phyloP scores from a whole-genome alignment of 2,888 invertebrate genomes.

The Dryocosmus kuriphilus region DNA sequence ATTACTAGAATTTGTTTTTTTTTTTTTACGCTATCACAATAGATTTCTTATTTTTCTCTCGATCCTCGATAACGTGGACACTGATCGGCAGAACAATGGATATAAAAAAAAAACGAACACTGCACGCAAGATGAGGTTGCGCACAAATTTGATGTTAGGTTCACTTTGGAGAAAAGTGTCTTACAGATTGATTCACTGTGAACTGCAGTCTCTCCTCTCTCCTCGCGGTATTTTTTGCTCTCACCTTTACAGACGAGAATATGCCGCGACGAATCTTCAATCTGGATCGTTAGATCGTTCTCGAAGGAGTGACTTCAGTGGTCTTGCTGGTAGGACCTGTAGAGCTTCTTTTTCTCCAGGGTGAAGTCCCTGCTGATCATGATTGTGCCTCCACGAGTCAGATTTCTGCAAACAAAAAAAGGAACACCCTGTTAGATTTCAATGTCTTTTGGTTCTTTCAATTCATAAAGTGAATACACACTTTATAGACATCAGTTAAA shows the following conservation, averaged over 20 bases:
- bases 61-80: not conserved
- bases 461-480: not conserved
- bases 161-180: conserved; percentile 9
- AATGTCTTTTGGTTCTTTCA: not conserved
- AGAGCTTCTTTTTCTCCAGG: conserved; percentile 94
- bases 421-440: not conserved
- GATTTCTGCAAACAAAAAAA: conserved; percentile 82
- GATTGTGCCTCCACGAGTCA: conserved; percentile 91
- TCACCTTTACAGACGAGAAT: not conserved
- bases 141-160: not conserved
- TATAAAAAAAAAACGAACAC: conserved; percentile 6
- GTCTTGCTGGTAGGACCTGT: conserved; percentile 85
- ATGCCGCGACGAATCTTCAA: conserved; percentile 21
- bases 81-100: not conserved
- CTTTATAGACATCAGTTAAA: conserved; percentile 6
- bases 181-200: not conserved
- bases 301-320: conserved; percentile 59
- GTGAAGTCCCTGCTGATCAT: conserved; percentile 93
- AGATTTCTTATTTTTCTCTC: conserved; percentile 43
- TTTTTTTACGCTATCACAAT: conserved; percentile 71
- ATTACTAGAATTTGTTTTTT: conserved; percentile 66
- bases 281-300: conserved; percentile 2
- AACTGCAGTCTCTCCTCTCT: conserved; percentile 7
- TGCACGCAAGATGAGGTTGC: not conserved
- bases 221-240: not conserved